These are phyloP conservation scores for Caenorhabditis sinica DNA, from an alignment of 2,888 invertebrate genomes.

Conservation along the genomic window DNA sequence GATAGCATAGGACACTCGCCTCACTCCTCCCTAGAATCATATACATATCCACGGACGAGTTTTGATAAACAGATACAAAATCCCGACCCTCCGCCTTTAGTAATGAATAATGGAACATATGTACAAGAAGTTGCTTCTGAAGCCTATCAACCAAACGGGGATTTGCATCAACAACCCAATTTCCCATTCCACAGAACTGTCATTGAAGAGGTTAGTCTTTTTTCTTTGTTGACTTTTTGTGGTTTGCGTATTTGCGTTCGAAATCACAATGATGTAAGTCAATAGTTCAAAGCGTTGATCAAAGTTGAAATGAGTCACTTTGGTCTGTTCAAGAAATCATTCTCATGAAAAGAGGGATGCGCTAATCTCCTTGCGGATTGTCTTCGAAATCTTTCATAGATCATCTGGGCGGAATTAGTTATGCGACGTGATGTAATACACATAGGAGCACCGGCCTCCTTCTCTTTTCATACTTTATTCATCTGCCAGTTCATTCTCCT, in stretches of 20 bases:
- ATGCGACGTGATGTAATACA: conserved; percentile 24
- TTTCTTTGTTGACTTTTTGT: conserved; percentile 1
- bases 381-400: conserved; percentile 24
- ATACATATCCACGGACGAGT: conserved; percentile 33
- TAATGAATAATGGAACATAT: conserved; percentile 13
- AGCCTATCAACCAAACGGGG: conserved; percentile 56
- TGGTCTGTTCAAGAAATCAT: background rate
- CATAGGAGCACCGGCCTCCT: conserved; percentile 11
- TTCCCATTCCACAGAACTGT: conserved; percentile 56
- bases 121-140: conserved; percentile 49
- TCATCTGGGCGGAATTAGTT: conserved; percentile 28
- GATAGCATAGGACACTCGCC: conserved; percentile 61
- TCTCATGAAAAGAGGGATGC: background rate
- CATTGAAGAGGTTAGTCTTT: conserved; percentile 66
- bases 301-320: conserved; percentile 36
- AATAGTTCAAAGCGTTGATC: conserved; percentile 22
- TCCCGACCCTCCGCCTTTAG: conserved; percentile 16
- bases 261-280: conserved; percentile 15
- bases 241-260: conserved; percentile 17
- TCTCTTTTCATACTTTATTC: conserved; percentile 8
- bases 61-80: conserved; percentile 33
- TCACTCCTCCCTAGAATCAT: conserved; percentile 54
- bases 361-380: conserved; percentile 25
- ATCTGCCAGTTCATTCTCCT: conserved; percentile 11
- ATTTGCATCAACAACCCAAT: conserved; percentile 53